These are phyloP conservation scores for Cossypha polioptera DNA, from an alignment of 2,797 vertebrate species.

Conservation along the genomic window DNA sequence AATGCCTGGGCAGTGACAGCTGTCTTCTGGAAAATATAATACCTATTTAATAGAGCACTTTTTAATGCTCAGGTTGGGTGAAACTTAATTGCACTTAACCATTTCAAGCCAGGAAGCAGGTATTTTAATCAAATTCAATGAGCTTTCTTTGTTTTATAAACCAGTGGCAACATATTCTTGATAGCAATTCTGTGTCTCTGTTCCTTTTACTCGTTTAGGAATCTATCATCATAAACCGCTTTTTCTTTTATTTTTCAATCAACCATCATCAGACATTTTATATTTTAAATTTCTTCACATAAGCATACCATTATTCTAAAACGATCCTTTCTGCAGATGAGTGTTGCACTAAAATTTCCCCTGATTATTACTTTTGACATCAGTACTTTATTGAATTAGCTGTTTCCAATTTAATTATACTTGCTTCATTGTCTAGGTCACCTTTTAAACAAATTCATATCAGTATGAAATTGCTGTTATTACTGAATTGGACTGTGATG, in stretches of 20 bases:
- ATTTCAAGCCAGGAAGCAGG: not conserved
- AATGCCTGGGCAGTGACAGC: not conserved
- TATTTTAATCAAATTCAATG: not conserved
- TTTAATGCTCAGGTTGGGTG: not conserved
- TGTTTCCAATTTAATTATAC: slow-evolving; percentile 55
- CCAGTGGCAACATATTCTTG: not conserved
- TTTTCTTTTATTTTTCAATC: not conserved
- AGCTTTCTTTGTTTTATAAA: slow-evolving; percentile 31
- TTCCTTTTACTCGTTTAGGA: not conserved
- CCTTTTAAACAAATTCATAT: slow-evolving; percentile 62
- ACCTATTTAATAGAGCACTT: not conserved
- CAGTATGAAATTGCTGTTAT: slow-evolving; percentile 30
- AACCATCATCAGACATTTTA: slow-evolving; percentile 13
- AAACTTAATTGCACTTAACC: not conserved
- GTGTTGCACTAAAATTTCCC: slow-evolving; percentile 50
- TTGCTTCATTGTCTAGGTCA: slow-evolving; percentile 57
- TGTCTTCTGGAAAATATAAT: not conserved
- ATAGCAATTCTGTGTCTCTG: not conserved
- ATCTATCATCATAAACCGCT: slow-evolving; percentile 31
- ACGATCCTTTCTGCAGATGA: slow-evolving; percentile 53
- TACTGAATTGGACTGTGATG: slow-evolving; percentile 16
- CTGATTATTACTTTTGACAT: slow-evolving; percentile 63
- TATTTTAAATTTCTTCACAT: slow-evolving; percentile 53
- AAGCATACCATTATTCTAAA: slow-evolving; percentile 16
- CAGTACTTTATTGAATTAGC: slow-evolving; percentile 65